These are phyloP conservation scores for Noctua pronuba DNA, from an alignment of 2,888 invertebrate species.

Conservation along the genomic window DNA sequence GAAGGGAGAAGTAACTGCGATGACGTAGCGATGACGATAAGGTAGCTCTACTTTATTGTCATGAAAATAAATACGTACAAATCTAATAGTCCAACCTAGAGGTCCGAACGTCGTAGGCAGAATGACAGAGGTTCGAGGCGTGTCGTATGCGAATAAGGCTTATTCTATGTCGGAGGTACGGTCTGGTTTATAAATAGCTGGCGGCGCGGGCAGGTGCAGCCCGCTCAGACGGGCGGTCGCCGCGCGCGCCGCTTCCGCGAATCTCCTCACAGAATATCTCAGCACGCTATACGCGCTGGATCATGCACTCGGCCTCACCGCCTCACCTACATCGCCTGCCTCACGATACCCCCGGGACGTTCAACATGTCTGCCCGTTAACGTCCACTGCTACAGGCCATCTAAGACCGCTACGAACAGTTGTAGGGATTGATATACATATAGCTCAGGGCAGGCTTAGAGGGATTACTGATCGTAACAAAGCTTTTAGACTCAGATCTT, in stretches of 20 bases:
- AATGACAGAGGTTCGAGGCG: slow-evolving; percentile 44
- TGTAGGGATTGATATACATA: neutral
- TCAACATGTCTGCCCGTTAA: slow-evolving; percentile 39
- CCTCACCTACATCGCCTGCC: slow-evolving; percentile 53
- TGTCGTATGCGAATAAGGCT: slow-evolving; percentile 69
- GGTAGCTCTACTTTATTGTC: no score
- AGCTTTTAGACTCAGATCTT: neutral
- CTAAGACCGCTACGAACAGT: slow-evolving; percentile 21
- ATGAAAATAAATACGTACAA: neutral
- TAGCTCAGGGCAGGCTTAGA: neutral
- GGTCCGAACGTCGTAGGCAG: slow-evolving; percentile 51
- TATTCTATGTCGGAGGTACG: slow-evolving; percentile 82
- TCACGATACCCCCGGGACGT: slow-evolving; percentile 50
- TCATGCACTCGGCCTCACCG: slow-evolving; percentile 44
- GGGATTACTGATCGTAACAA: neutral
- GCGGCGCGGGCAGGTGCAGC: slow-evolving; percentile 83
- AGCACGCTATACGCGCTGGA: slow-evolving; percentile 61
- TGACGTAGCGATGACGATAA: no score
- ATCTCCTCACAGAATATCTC: slow-evolving; percentile 71
- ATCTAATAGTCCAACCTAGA: slow-evolving; percentile 4
- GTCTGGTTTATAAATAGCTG: slow-evolving; percentile 88
- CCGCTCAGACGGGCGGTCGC: slow-evolving; percentile 87
- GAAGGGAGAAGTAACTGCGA: no score
- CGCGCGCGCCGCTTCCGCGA: slow-evolving; percentile 87
- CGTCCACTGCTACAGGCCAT: slow-evolving; percentile 12